Base-by-base conservation (phyloP, 2,797 vertebrate genomes). In the Anguilla pacifica region DNA sequence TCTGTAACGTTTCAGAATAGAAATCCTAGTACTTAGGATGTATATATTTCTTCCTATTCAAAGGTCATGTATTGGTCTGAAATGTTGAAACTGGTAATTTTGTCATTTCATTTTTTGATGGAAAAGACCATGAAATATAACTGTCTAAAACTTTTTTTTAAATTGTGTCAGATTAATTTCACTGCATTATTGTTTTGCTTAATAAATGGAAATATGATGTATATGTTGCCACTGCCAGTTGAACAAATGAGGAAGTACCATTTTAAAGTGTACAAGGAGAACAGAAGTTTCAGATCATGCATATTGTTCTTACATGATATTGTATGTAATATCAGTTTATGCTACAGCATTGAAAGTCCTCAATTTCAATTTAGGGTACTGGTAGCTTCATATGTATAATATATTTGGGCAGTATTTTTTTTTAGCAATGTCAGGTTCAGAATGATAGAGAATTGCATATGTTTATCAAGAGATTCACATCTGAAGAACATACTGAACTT, bases 291-390 rank as follows among this genome's bases (percentile, higher is more conserved):
- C 57, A 43, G 31, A 2, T 35, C 6, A 81, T 19, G 72, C 13
- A 77, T 53, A 11, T 43, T 55, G 64, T 55, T 77, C 35, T 74
- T 87, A 15, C 22, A 43, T 57, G 35, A 61, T 83, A 39, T 39
- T 79, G 19, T 13, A 22, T 77, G 83, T 31, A 57, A 53, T 88
- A 67, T 81, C 84, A 86, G 61, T 88, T 15, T 85, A 53, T 74
- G 15, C 46, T 28, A 85, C 10, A 81, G 39, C 55, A 85, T 10
- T 46, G 72, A 82, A 43, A 59, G 87, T 88, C 87, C 87, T 85
- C 28, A 85, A 88, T 88, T 88, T 88, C 87, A 88, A 88, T 61
- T 49, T 82, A 82, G 46, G 43, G 79, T 51, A 25, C 79, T 82
- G 46, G 39, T 49, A 25, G 46, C 22, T 51, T 82, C 46, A n/a